A percentile compares a stretch with the other conserved stretches of the same genome.
Conservation (phyloP, 1,140 invertebrate genomes). For the Paracyclopina nana region DNA sequence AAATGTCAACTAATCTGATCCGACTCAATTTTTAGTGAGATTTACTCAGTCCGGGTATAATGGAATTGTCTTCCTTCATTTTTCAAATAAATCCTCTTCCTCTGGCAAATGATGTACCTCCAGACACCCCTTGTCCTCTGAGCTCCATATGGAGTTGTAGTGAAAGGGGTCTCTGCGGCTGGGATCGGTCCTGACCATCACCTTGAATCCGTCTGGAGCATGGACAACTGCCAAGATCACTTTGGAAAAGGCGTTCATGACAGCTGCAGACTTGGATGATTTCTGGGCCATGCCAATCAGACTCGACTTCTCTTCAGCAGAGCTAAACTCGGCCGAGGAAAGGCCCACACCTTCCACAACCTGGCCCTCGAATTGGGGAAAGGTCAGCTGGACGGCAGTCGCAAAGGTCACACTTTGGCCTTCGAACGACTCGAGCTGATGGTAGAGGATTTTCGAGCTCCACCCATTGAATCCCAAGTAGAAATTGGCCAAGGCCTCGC, state of each 20-base stretch:
- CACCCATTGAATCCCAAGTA: slow-evolving; percentile 13
- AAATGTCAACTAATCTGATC: too few relatives aligned
- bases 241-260: slow-evolving; percentile 2
- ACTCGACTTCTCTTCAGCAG: neutral
- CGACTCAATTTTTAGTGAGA: too few relatives aligned
- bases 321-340: neutral
- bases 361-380: neutral
- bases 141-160: slow-evolving; percentile 13
- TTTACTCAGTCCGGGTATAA: too few relatives aligned
- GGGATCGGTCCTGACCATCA: neutral
- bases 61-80: too few relatives aligned
- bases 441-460: slow-evolving; percentile 9
- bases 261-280: neutral
- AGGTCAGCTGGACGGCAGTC: neutral
- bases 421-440: neutral
- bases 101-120: too few relatives aligned
- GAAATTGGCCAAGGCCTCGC: slow-evolving; percentile 1
- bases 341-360: neutral
- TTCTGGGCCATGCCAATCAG: neutral
- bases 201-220: neutral
- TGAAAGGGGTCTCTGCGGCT: neutral
- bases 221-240: slow-evolving; percentile 1
- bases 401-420: neutral
- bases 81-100: too few relatives aligned
- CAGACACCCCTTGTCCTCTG: too few relatives aligned